Conservation (phyloP, 2,113 vertebrate species). For the Heptranchias perlo region DNA sequence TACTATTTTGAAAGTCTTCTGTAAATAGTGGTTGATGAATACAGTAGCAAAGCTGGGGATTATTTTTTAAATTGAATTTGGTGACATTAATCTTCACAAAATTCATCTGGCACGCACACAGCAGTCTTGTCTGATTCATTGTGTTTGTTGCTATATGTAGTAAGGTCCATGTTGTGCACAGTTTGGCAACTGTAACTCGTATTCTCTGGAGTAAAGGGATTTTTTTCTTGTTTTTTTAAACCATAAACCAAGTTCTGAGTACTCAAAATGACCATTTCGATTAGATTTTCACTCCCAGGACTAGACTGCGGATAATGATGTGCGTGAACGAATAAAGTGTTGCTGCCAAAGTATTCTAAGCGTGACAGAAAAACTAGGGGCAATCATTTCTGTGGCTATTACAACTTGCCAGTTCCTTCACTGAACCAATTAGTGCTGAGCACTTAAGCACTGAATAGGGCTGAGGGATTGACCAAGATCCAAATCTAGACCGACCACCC, state of each 20-base stretch:
- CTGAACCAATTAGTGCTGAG: too few species aligned
- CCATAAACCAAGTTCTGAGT: neutral
- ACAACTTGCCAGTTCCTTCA: too few species aligned
- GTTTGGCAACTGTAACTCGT: neutral
- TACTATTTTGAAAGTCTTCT: neutral
- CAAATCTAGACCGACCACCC: too few species aligned
- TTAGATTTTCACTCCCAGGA: neutral
- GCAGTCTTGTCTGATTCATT: neutral
- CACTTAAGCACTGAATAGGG: too few species aligned
- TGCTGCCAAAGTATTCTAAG: neutral
- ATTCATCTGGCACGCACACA: neutral
- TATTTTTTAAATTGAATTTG: neutral
- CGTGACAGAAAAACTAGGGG: too few species aligned
- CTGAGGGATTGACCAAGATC: too few species aligned
- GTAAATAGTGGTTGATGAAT: neutral
- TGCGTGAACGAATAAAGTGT: neutral
- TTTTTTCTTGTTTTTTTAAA: neutral
- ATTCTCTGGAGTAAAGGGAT: neutral
- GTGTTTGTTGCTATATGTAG: neutral
- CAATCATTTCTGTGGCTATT: too few species aligned
- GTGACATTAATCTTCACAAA: neutral
- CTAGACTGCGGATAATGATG: neutral
- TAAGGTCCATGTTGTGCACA: neutral
- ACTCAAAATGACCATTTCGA: neutral
- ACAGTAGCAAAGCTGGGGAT: neutral